Percentiles rank a stretch among this genome's conserved stretches.
Evolutionary conservation across 2,888 invertebrate species (phyloP).

Genomic region (Meta bourneti): DNA sequence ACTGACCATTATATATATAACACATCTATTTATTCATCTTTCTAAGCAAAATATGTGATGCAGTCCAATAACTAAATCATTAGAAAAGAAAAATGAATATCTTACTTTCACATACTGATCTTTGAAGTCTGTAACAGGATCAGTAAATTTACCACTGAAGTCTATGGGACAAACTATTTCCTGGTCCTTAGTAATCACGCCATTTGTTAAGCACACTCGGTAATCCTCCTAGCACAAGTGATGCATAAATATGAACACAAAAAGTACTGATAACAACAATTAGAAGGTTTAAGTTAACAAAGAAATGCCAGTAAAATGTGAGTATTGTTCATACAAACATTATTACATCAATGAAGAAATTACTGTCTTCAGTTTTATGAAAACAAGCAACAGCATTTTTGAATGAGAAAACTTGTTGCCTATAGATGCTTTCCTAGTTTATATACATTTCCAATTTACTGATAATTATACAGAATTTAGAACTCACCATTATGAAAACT

Average conservation of each 20-base stretch:
- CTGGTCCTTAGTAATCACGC: slow-evolving; percentile 92
- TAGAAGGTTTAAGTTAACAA: not conserved
- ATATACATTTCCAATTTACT: no score
- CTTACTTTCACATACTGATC: slow-evolving; percentile 92
- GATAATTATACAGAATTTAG: no score
- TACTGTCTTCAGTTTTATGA: not conserved
- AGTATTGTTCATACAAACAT: not conserved
- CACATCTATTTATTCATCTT: not conserved
- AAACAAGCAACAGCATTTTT: no score
- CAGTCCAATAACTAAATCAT: not conserved
- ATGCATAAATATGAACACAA: slow-evolving; percentile 1
- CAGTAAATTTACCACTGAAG: slow-evolving; percentile 91
- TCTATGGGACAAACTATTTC: slow-evolving; percentile 96
- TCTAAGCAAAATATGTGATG: not conserved
- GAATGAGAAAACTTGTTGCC: no score
- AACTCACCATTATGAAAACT: not conserved
- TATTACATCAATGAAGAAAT: not conserved
- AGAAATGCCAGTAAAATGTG: not conserved
- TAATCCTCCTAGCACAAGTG: slow-evolving; percentile 90
- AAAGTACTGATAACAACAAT: not conserved
- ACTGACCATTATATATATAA: not conserved
- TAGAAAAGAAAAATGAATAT: slow-evolving; percentile 76
- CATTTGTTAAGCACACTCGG: slow-evolving; percentile 85
- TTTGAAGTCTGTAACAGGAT: slow-evolving; percentile 91
- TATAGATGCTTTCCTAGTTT: no score